Evolutionary conservation across 2,797 vertebrate species (phyloP), one percentile per base, ranked within the genome.

Genomic region (Propithecus perrieri): DNA sequence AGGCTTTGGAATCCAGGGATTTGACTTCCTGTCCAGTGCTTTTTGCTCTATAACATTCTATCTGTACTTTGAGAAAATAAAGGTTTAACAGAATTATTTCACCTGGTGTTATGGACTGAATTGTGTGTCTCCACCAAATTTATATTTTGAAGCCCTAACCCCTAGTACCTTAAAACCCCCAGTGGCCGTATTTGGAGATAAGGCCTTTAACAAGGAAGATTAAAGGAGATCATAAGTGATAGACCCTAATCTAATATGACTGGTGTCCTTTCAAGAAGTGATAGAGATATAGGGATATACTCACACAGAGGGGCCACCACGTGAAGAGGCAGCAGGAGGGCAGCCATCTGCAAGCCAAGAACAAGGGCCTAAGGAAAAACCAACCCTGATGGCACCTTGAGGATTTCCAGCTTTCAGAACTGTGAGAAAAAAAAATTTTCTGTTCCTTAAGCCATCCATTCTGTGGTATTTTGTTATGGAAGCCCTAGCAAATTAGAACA

Each of bases 31-130:
- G 15, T 13, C 30, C 2, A 72, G 22, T 76, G 12, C 33, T 11
- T 91, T 93, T 91, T 46, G 10, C 20, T 74, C 33, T 63, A 17
- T 55, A 71, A 33, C 17, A 76, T 28, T 46, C 4, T 67, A 11
- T 85, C 67, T 92, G 5, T 3, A 33, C 33, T 55, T 85, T 41
- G 46, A 96, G 24, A 78, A 87, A 94, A 85, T 57, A 50, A 43
- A 92, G 2, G 13, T 86, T 48, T 90, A 87, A 57, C 12, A 53
- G 71, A 86, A 46, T 89, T 65, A 79, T 87, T 97, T 94, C 20
- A 92, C 26, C 24, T 78, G 18, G 18, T 55, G 10, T 41, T 50
- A 53, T 33, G n/a, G 35, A 67, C 43, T 61, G 83, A 79, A 43
- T 24, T 63, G 35, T 55, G 5, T 33, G 4, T 10, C 14, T 9